Conservation (phyloP, 2,888 invertebrate species). For the Dilophus febrilis region DNA sequence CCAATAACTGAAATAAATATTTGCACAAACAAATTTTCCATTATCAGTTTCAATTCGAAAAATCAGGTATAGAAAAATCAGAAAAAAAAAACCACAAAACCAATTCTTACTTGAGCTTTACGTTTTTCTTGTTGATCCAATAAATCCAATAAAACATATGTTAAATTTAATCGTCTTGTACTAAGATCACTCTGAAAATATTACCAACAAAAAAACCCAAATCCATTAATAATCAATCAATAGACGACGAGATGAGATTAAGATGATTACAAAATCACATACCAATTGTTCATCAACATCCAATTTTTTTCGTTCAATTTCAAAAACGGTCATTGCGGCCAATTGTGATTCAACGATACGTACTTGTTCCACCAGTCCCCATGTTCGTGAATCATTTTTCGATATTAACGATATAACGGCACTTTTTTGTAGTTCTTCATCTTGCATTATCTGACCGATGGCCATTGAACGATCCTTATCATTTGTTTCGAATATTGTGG, state of each 20-base stretch:
- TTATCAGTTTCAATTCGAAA: not conserved
- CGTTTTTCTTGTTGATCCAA: conserved; percentile 49
- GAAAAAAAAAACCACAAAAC: not conserved
- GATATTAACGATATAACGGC: conserved; percentile 54
- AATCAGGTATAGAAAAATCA: not conserved
- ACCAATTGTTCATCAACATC: conserved; percentile 50
- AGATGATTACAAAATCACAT: conserved; percentile 13
- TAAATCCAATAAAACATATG: conserved; percentile 47
- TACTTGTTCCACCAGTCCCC: conserved; percentile 61
- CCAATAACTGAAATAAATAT: conserved; percentile 36
- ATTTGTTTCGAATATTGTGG: conserved; percentile 41
- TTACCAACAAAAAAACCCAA: no score
- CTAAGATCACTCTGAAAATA: conserved; percentile 41
- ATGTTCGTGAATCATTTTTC: conserved; percentile 54
- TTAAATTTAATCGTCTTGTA: conserved; percentile 47
- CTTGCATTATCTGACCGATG: conserved; percentile 42
- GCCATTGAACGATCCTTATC: conserved; percentile 42
- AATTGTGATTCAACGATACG: conserved; percentile 53
- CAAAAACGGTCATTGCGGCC: conserved; percentile 51
- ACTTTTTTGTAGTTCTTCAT: conserved; percentile 54
- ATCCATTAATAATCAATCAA: not conserved
- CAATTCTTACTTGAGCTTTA: conserved; percentile 21
- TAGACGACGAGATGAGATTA: not conserved
- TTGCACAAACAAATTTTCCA: not conserved
- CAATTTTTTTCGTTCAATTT: conserved; percentile 51